Evolutionary conservation across 2,888 invertebrate species (phyloP).

Genomic region (Malachius bipustulatus): DNA sequence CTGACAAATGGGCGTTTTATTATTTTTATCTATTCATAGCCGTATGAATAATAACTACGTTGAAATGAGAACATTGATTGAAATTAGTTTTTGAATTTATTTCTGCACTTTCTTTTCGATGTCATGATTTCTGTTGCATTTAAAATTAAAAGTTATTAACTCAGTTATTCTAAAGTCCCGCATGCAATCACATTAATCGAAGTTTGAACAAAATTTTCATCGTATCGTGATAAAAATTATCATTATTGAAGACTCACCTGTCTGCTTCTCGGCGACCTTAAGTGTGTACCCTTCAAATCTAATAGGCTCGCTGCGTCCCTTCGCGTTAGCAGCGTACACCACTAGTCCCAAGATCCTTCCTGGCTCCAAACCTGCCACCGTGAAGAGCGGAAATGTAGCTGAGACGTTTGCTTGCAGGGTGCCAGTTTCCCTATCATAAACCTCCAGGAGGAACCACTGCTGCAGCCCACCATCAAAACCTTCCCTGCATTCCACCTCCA

Average conservation of each 20-base stretch:
- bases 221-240: neutral
- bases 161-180: no score
- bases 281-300: conserved; percentile 60
- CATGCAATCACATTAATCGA: conserved; percentile 9
- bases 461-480: conserved; percentile 71
- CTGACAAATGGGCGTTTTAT: no score
- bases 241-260: conserved; percentile 54
- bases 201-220: conserved; percentile 7
- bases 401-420: conserved; percentile 56
- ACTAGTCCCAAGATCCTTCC: conserved; percentile 66
- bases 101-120: no score
- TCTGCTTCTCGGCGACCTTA: conserved; percentile 65
- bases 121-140: no score
- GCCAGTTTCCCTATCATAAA: conserved; percentile 52
- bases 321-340: conserved; percentile 71
- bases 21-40: no score
- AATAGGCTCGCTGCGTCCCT: conserved; percentile 67
- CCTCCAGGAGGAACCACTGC: conserved; percentile 61
- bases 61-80: no score
- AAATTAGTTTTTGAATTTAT: no score
- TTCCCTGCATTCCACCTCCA: conserved; percentile 59
- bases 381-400: conserved; percentile 60
- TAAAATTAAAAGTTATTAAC: no score
- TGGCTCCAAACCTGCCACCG: conserved; percentile 63
- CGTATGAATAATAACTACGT: no score